Percentiles rank a stretch among this genome's conserved stretches.
Conservation (phyloP, 1,140 invertebrate genomes). For the Lepidotrigona ventralis region DNA sequence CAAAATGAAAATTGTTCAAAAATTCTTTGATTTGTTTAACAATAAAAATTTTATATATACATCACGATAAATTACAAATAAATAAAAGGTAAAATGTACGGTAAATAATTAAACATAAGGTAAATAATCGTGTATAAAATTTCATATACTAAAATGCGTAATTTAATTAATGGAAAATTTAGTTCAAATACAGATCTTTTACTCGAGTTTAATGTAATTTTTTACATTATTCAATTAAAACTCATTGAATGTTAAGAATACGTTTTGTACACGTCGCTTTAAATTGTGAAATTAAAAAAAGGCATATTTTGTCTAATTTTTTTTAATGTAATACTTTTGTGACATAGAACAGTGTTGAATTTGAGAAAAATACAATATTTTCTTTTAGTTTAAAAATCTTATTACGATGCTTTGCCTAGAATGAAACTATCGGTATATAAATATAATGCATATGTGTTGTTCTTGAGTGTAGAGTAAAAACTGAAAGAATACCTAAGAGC, state of each 20-base stretch:
- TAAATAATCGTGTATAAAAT: not conserved
- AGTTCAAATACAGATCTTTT: not conserved
- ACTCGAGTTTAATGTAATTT: not conserved
- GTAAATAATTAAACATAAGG: not conserved
- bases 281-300: constrained; percentile 54
- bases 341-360: constrained; percentile 56
- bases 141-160: not conserved
- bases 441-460: constrained; percentile 57
- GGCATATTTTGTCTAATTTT: constrained; percentile 40
- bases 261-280: constrained; percentile 25
- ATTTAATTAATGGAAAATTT: constrained; percentile 1
- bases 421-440: constrained; percentile 60
- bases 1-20: not conserved
- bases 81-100: too few species aligned
- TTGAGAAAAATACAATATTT: constrained; percentile 59
- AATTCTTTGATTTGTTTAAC: constrained; percentile 10
- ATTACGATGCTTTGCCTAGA: constrained; percentile 47
- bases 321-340: constrained; percentile 60
- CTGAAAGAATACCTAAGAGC: constrained; percentile 17
- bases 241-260: not conserved
- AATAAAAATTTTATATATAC: constrained; percentile 12
- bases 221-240: not conserved
- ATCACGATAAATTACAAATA: not conserved
- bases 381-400: constrained; percentile 59
- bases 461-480: constrained; percentile 46